Base-by-base conservation (phyloP, 2,113 vertebrate genomes). In the Herpetotheres cachinnans region DNA sequence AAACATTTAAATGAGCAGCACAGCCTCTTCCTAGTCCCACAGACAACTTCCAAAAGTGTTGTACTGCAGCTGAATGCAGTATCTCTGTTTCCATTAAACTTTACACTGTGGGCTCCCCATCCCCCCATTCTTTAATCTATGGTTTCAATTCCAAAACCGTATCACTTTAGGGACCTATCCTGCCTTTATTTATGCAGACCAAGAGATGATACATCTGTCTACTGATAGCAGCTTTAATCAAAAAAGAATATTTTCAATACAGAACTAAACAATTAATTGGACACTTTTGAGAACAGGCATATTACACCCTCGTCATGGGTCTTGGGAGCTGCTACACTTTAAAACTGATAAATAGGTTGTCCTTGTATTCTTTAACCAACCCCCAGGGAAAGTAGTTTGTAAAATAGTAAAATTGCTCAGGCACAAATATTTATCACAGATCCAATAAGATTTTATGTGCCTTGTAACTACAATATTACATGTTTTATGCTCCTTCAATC, bases 361-460 rank as follows among this genome's bases (percentile, higher is more conserved):
- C 81, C 62, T 90, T 94, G 25, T 95, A 78, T 95, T 95, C 72
- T 89, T 61, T 86, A 97, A 94, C 90, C 29, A 90, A 92, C 70
- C 49, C 58, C 80, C 32, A 55, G 90, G 58, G 90, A 96, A 97
- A 78, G 59, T 47, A 86, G 86, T 94, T 89, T 96, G 36, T 91
- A 95, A 97, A 96, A 90, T 55, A 93, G 80, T 97, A 97, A 97
- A 97, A 97, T 93, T 96, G 77, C 81, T 94, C 80, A 95, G 89
- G 92, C 90, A 96, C 94, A 97, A 91, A 95, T 98, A 96, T 96
- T 97, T 98, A 97, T 96, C 94, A 97, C 81, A 89, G 69, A 96
- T 93, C 36, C 89, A 98, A 88, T 98, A 97, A 97, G 82, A 95
- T 95, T 98, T 98, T 97, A 97, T 97, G 95, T 96, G 91, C 77